phyloP scores from a whole-genome alignment of 2,888 invertebrate genomes.

The Metalampra italica region DNA sequence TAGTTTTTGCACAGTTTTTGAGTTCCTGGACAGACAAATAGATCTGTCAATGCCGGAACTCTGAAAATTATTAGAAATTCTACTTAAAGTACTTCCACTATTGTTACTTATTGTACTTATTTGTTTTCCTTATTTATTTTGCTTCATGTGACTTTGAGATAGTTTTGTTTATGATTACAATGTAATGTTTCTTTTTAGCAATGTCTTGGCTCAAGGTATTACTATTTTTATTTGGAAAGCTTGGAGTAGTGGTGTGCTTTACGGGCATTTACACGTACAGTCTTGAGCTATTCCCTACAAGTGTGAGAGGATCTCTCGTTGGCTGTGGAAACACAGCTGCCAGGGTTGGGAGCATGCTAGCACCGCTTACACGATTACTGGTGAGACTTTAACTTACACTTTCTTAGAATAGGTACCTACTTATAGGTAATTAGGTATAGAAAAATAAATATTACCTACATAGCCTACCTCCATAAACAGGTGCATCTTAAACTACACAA shows the following conservation, averaged over 20 bases:
- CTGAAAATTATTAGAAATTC: too few species aligned
- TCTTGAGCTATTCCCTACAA: conserved; percentile 59
- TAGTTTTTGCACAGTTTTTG: too few species aligned
- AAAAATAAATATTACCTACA: too few species aligned
- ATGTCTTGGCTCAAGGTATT: conserved; percentile 50
- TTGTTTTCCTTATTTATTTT: too few species aligned
- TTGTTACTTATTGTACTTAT: too few species aligned
- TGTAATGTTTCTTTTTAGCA: conserved; percentile 32
- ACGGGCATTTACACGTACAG: conserved; percentile 60
- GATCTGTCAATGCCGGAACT: too few species aligned
- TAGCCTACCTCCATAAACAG: too few species aligned
- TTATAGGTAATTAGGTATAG: not conserved
- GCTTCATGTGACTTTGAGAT: too few species aligned
- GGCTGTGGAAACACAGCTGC: conserved; percentile 56
- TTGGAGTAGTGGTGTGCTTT: conserved; percentile 54
- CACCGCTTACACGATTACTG: conserved; percentile 57
- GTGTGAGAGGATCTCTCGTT: conserved; percentile 54
- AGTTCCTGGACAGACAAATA: too few species aligned
- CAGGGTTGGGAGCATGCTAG: conserved; percentile 56
- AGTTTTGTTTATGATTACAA: not conserved
- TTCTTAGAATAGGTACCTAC: too few species aligned
- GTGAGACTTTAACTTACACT: conserved; percentile 27
- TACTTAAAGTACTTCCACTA: too few species aligned
- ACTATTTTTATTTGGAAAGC: conserved; percentile 50
- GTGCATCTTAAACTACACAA: too few species aligned